Evolutionary conservation across 2,888 invertebrate genomes (phyloP), one percentile per base, ranked within the genome.

Genomic region (Macrophya annulata): DNA sequence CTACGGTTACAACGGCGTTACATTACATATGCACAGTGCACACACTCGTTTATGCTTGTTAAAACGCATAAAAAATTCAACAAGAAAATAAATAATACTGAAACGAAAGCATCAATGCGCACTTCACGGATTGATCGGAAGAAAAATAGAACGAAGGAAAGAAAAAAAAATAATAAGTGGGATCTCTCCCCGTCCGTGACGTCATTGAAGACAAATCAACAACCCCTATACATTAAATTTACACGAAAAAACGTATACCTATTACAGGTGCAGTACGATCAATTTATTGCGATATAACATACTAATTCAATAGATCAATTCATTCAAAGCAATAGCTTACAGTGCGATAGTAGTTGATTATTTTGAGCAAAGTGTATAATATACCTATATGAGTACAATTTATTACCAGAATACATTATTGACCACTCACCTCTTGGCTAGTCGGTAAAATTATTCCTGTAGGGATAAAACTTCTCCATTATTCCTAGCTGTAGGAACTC

Each of bases 351-450:
- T 55, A n/a, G 51, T n/a, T n/a, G 17, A 51, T 1, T 55, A 55
- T 55, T 55, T 55, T 1, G 8, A 55, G 17, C 8, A n/a, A n/a
- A 55, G 6, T n/a, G 1, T 55, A 55, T n/a, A n/a, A 55, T 68
- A 37, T 55, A 55, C 15, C 5, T 55, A 55, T 55, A 55, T 55
- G n/a, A 21, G 15, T 68, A 37, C 37, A 62, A 25, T 25, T 37
- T 25, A 25, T 62, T 68, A 37, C 37, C 31, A 68, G 37, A 31
- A 68, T 68, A 17, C 37, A 68, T 68, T 37, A 68, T 68, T 31
- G 68, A 68, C 37, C 37, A 37, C 77, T 55, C 31, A 77, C 77
- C 77, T 51, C 55, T n/a, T 17, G 21, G 31, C 48, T 77, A 51
- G 17, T 77, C 77, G 25, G 9, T 55, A 55, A 5, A 77, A 51